Percentiles rank a stretch among this genome's conserved stretches.
These are phyloP conservation scores for Stictocephala bisonia DNA, from an alignment of 2,888 invertebrate species.

Conservation along the genomic window DNA sequence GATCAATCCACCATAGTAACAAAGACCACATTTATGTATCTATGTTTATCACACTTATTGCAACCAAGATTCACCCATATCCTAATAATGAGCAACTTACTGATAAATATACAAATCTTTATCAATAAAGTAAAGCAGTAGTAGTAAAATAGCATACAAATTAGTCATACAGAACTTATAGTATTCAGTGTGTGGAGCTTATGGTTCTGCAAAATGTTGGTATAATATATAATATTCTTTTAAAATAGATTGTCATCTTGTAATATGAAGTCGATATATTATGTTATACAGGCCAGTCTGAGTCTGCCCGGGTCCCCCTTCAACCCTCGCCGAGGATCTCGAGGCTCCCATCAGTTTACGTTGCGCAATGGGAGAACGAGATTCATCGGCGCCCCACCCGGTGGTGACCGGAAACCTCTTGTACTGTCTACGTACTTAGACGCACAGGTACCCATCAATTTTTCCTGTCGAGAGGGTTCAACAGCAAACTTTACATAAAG, in stretches of 20 bases:
- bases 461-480: too few species aligned
- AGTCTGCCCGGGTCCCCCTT: conserved; percentile 98
- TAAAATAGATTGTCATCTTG: conserved; percentile 13
- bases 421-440: conserved; percentile 95
- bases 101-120: too few species aligned
- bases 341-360: conserved; percentile 93
- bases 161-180: too few species aligned
- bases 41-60: too few species aligned
- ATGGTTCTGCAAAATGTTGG: background rate
- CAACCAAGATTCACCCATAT: too few species aligned
- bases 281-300: conserved; percentile 84
- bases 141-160: too few species aligned
- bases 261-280: background rate
- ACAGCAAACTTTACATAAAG: conserved; percentile 4
- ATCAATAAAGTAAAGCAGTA: too few species aligned
- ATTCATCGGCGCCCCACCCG: conserved; percentile 77
- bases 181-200: too few species aligned
- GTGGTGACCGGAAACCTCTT: conserved; percentile 91
- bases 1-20: too few species aligned
- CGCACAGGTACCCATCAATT: conserved; percentile 73
- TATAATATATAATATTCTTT: background rate
- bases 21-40: too few species aligned
- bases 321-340: conserved; percentile 89
- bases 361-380: conserved; percentile 78
- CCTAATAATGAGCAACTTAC: too few species aligned